Evolutionary conservation across 1,140 invertebrate species (phyloP).

Genomic region (Chlorops oryzae): DNA sequence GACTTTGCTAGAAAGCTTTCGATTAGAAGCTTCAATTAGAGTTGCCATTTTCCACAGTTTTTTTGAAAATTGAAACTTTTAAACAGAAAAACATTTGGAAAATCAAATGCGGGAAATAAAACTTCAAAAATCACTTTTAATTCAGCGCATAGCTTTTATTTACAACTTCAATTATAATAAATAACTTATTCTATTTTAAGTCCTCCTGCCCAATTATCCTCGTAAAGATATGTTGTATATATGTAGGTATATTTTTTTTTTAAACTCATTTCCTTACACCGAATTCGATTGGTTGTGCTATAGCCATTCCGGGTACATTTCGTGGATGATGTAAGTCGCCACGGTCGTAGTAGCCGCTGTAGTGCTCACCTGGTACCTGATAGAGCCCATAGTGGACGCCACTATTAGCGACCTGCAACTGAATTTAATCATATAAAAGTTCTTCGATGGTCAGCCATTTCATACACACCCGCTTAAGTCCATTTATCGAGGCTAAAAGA

Average conservation of each 20-base stretch:
- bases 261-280: slow-evolving; percentile 18
- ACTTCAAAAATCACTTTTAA: no score
- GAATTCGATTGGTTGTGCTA: slow-evolving; percentile 28
- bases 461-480: slow-evolving; percentile 58
- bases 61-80: no score
- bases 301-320: slow-evolving; percentile 33
- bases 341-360: slow-evolving; percentile 38
- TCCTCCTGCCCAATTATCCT: no score
- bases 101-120: no score
- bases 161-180: no score
- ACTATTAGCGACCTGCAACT: slow-evolving; percentile 35
- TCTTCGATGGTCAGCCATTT: neutral
- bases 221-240: no score
- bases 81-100: no score
- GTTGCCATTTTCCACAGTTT: no score
- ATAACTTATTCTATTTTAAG: no score
- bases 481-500: slow-evolving; percentile 69
- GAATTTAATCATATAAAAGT: slow-evolving; percentile 5
- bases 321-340: slow-evolving; percentile 38
- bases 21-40: neutral
- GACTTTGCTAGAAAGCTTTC: neutral
- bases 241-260: no score
- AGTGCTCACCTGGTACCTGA: slow-evolving; percentile 39
- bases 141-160: no score
- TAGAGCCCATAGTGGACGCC: slow-evolving; percentile 44